Base-by-base conservation (phyloP, 1,140 invertebrate genomes). In the Pemphigus obesinymphae region DNA sequence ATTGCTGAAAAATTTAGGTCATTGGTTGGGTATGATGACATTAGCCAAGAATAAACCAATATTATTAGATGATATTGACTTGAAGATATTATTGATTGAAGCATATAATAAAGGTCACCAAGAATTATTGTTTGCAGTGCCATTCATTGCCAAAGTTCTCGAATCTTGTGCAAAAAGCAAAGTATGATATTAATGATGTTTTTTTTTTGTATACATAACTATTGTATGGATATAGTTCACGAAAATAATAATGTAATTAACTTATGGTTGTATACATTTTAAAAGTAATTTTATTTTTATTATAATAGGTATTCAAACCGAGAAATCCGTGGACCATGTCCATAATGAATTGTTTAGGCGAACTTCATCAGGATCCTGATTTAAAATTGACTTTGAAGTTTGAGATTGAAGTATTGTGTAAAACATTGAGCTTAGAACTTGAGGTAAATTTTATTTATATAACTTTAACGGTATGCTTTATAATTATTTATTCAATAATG, bases 371-470 rank as follows among this genome's bases (percentile, higher is more conserved):
- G 87, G 97, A 99, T 86, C 95, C 92, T 5, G 96, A 97, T 87
- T 89, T 98, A 53, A 98, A 98, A 87, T 87, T 98, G 1, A 98
- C 97, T 88, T 88, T 99, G 0, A 98, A 98, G 88, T 99, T 99
- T 89, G 98, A 99, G 90, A 98, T 99, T 85, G 98, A 99, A 91
- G 97, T 99, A n/a, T 88, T 99, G 1, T 99, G 94, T 88, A 99
- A 99, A 89, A 97, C 96, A 85, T 89, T 99, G 6, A 93, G 91
- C 83, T 90, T 99, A 29, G 96, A 99, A 85, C 92, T 99, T 66
- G 88, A 91, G 26, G 90, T 90, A 87, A 89, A n/a, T n/a, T n/a
- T n/a, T 55, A 20, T 10, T 55, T 55, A 55, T 20, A 55, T 20
- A 7, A 48, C 45, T 8, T 8, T 8, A 7, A 8, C 15, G 15